A percentile compares a stretch with the other conserved stretches of the same genome.
Conservation (phyloP, 2,888 invertebrate genomes). For the Cephonodes hylas region DNA sequence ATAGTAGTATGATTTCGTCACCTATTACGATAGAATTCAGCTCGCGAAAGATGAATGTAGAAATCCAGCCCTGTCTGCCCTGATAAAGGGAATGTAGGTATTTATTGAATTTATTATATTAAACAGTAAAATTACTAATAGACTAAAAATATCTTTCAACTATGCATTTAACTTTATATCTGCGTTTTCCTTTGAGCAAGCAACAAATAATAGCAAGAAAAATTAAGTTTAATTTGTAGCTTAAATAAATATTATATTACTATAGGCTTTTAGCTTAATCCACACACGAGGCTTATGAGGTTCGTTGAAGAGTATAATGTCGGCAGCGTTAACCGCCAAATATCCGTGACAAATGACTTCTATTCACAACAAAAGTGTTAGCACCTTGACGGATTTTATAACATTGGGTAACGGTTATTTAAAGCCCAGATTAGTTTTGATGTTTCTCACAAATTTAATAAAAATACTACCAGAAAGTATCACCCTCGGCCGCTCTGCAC, state of each 20-base stretch:
- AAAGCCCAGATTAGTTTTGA: not conserved
- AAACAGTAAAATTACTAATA: too few species aligned
- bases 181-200: too few species aligned
- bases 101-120: too few species aligned
- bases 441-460: not conserved
- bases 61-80: too few species aligned
- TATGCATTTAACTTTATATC: too few species aligned
- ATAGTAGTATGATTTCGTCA: too few species aligned
- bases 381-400: not conserved
- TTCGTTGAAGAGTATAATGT: slow-evolving; percentile 37
- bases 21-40: too few species aligned
- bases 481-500: too few species aligned
- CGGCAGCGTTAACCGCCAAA: slow-evolving; percentile 30
- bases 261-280: not conserved
- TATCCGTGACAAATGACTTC: slow-evolving; percentile 48
- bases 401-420: not conserved
- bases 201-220: too few species aligned
- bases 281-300: slow-evolving; percentile 21
- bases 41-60: too few species aligned
- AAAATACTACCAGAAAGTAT: not conserved
- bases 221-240: not conserved
- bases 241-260: not conserved
- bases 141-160: too few species aligned
- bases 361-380: slow-evolving; percentile 27
- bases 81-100: too few species aligned